Conservation (phyloP, 1,140 invertebrate species). For the Philopotamus ludificatus region DNA sequence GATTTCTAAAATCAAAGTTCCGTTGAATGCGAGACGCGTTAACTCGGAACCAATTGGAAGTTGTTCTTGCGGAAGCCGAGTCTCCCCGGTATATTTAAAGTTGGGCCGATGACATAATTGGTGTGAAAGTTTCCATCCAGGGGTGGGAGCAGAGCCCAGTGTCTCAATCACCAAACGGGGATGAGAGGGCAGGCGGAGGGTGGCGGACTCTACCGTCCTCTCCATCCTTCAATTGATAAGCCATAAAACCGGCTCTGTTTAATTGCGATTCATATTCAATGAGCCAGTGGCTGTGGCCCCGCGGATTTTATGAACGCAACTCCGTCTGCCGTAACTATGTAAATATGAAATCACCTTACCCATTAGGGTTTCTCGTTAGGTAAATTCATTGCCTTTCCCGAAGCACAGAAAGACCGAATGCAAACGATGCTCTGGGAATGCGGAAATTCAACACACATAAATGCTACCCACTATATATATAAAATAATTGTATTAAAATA, state of each 20-base stretch:
- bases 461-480: no score
- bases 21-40: no score
- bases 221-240: slow-evolving; percentile 16
- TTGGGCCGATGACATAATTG: not conserved
- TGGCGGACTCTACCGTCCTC: no score
- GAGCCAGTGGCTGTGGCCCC: slow-evolving; percentile 26
- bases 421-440: slow-evolving; percentile 19
- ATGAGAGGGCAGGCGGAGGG: not conserved
- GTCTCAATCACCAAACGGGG: not conserved
- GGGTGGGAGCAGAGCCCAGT: not conserved
- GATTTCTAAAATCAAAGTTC: no score
- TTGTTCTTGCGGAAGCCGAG: no score
- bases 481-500: no score
- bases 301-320: slow-evolving; percentile 22
- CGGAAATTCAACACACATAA: no score
- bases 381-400: slow-evolving; percentile 38
- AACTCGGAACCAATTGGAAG: no score
- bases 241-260: slow-evolving; percentile 23
- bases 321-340: slow-evolving; percentile 29
- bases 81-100: not conserved
- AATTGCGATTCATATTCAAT: slow-evolving; percentile 39
- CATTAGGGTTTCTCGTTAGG: slow-evolving; percentile 40
- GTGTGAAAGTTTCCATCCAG: not conserved
- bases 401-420: slow-evolving; percentile 1
- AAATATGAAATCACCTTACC: slow-evolving; percentile 41